These are phyloP conservation scores for Sycophila texana DNA, from an alignment of 2,888 invertebrate genomes.

Conservation along the genomic window DNA sequence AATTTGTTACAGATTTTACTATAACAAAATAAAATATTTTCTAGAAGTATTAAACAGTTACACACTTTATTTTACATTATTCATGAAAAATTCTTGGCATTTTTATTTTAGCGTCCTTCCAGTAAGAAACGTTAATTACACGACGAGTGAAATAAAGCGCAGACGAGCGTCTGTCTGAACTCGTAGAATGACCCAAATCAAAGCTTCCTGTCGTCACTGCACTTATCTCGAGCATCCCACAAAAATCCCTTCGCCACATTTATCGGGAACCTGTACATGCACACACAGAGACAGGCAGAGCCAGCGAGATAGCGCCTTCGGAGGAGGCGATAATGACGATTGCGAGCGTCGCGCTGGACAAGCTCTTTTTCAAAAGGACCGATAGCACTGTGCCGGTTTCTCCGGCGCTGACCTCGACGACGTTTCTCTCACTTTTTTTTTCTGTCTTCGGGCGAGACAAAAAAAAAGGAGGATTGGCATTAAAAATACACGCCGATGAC, in stretches of 20 bases:
- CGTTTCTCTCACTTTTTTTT: neutral
- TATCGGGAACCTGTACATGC: slow-evolving; percentile 1
- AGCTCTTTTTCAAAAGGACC: slow-evolving; percentile 6
- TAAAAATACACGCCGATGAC: too few relatives aligned
- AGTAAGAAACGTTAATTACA: too few relatives aligned
- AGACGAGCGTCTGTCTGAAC: neutral
- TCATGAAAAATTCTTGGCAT: too few relatives aligned
- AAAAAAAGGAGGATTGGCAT: neutral
- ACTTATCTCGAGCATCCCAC: slow-evolving; percentile 18
- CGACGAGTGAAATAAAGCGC: neutral
- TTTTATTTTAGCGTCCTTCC: too few relatives aligned
- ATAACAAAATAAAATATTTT: too few relatives aligned
- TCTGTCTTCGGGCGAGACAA: neutral
- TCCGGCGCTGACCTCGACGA: neutral
- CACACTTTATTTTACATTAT: too few relatives aligned
- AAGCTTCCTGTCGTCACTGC: slow-evolving; percentile 41
- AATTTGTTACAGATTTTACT: too few relatives aligned
- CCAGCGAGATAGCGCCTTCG: neutral
- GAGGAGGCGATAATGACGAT: slow-evolving; percentile 33
- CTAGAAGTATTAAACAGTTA: too few relatives aligned
- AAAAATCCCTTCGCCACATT: slow-evolving; percentile 34
- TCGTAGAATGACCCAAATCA: slow-evolving; percentile 42
- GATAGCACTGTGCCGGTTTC: slow-evolving; percentile 26
- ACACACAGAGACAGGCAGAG: neutral
- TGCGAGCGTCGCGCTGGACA: slow-evolving; percentile 4